Percentiles rank a stretch among this genome's conserved stretches.
These are phyloP conservation scores for Bubo bubo DNA, from an alignment of 2,113 vertebrate genomes.

Conservation along the genomic window DNA sequence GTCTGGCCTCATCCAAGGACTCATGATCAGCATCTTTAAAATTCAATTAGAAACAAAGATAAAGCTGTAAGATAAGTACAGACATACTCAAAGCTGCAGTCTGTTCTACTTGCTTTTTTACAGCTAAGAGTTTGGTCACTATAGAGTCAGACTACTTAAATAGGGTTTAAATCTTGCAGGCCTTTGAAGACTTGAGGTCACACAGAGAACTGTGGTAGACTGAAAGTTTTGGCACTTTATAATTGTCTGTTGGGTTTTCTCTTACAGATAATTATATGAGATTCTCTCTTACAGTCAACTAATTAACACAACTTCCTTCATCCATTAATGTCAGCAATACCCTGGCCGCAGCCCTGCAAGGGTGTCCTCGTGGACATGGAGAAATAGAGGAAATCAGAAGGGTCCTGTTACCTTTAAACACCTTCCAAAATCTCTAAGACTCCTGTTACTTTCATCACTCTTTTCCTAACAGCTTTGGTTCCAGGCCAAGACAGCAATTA, in stretches of 20 bases:
- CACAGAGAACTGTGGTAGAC: not conserved
- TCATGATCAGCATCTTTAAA: not conserved
- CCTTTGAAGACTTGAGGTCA: not conserved
- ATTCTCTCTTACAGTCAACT: not conserved
- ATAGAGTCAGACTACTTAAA: not conserved
- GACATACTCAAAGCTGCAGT: not conserved
- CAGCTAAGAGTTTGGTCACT: not conserved
- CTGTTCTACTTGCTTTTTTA: not conserved
- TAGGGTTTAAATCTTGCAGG: not conserved
- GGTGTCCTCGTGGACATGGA: accelerated
- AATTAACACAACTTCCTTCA: not conserved
- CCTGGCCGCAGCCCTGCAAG: not conserved
- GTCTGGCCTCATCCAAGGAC: not conserved
- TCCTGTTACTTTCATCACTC: not conserved
- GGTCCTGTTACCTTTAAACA: not conserved
- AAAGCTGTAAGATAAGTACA: not conserved
- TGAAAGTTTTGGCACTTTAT: not conserved
- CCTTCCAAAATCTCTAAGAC: not conserved
- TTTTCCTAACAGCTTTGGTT: not conserved
- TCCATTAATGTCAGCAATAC: not conserved
- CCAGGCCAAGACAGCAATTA: not conserved
- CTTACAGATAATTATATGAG: not conserved
- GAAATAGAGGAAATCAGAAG: not conserved
- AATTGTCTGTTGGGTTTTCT: not conserved
- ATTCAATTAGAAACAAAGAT: not conserved